These are phyloP conservation scores for Cyprinella venusta DNA, from an alignment of 2,797 vertebrate genomes.

Conservation along the genomic window DNA sequence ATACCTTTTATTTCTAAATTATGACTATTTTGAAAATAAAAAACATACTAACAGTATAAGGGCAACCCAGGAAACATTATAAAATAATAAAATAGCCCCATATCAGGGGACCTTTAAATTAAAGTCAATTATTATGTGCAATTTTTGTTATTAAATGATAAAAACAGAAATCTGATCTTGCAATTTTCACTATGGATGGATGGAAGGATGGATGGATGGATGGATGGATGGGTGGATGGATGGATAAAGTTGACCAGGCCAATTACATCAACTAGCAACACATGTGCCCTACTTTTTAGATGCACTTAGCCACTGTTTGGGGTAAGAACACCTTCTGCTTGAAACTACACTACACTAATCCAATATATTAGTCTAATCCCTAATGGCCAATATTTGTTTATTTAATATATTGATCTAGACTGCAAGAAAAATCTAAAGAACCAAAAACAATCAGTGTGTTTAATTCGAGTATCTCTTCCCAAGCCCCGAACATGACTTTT, in stretches of 20 bases:
- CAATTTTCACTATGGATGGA: neutral
- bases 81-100: too few relatives aligned
- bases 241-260: neutral
- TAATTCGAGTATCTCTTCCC: neutral
- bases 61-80: too few relatives aligned
- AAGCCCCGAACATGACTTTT: slow-evolving; percentile 4
- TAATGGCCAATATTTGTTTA: neutral
- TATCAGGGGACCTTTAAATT: neutral
- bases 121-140: neutral
- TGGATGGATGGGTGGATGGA: too few relatives aligned
- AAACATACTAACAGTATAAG: too few relatives aligned
- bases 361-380: neutral
- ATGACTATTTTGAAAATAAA: too few relatives aligned
- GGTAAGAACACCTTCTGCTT: neutral
- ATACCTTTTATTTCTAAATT: too few relatives aligned
- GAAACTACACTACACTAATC: neutral
- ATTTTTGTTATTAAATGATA: neutral
- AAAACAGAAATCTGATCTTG: neutral
- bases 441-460: neutral
- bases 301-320: neutral
- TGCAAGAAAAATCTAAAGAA: neutral
- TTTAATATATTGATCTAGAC: neutral
- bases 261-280: neutral
- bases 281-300: neutral
- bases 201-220: neutral